Conservation (phyloP, 2,888 invertebrate genomes). For the Sarcophaga variegata region DNA sequence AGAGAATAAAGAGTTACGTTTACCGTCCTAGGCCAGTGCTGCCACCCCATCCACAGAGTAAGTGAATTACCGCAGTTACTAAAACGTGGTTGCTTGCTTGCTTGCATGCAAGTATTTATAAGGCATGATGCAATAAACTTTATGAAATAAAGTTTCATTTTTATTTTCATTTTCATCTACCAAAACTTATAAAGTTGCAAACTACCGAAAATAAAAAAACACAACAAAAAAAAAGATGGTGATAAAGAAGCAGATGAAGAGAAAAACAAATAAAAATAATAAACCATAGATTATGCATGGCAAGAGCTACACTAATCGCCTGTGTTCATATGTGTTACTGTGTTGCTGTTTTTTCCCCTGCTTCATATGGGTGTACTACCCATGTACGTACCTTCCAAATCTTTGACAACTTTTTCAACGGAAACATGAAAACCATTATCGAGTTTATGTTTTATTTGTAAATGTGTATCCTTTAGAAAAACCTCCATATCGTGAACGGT, state of each 20-base stretch:
- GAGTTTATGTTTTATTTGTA: slow-evolving; percentile 84
- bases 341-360: neutral
- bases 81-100: neutral
- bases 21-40: neutral
- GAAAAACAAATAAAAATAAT: neutral
- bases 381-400: slow-evolving; percentile 84
- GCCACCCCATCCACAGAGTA: neutral
- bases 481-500: slow-evolving; percentile 85
- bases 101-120: neutral
- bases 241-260: neutral
- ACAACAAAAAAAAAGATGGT: neutral
- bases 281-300: slow-evolving; percentile 19
- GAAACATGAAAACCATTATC: slow-evolving; percentile 85
- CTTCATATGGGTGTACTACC: too few species aligned
- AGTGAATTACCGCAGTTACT: neutral
- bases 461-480: slow-evolving; percentile 85
- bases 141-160: slow-evolving; percentile 31
- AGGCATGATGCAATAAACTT: neutral
- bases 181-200: slow-evolving; percentile 55
- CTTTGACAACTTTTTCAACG: slow-evolving; percentile 84
- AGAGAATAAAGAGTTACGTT: neutral
- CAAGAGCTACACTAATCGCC: neutral
- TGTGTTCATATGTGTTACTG: neutral
- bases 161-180: too few species aligned
- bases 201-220: slow-evolving; percentile 1